A percentile compares a stretch with the other conserved stretches of the same genome.
phyloP scores from a whole-genome alignment of 2,113 vertebrate species.

The Callionymus lyra region DNA sequence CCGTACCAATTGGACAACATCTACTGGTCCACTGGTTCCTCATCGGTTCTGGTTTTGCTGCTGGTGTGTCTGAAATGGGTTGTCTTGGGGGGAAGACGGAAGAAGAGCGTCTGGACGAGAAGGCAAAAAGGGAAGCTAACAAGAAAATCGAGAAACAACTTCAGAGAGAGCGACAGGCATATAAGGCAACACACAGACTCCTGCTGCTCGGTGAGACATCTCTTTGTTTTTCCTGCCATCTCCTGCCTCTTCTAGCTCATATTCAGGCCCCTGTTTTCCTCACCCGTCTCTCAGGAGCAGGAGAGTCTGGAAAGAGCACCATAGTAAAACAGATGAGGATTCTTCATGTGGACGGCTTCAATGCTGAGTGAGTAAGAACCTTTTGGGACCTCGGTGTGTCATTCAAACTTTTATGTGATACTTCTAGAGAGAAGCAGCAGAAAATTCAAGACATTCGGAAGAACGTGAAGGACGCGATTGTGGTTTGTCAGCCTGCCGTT shows the following conservation, averaged over 20 bases:
- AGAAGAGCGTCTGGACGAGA: constrained; percentile 55
- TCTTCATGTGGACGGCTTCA: constrained; percentile 96
- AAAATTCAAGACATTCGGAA: constrained; percentile 56
- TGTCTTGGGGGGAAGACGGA: constrained; percentile 58
- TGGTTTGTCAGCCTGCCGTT: constrained; percentile 46
- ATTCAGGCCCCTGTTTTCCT: not conserved
- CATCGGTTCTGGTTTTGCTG: not conserved
- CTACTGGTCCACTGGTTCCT: no score
- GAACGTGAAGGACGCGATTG: constrained; percentile 55
- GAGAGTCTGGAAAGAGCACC: constrained; percentile 97
- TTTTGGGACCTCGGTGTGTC: not conserved
- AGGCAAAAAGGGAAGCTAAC: constrained; percentile 52
- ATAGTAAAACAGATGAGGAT: constrained; percentile 99
- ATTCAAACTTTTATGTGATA: not conserved
- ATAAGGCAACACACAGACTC: constrained; percentile 81
- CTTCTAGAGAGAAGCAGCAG: constrained; percentile 50
- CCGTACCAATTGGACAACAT: not conserved
- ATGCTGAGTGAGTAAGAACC: constrained; percentile 80
- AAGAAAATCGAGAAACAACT: constrained; percentile 60
- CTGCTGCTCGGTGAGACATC: constrained; percentile 75
- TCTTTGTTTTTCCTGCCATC: not conserved
- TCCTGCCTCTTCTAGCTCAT: not conserved
- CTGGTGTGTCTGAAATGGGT: constrained; percentile 35
- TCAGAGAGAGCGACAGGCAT: constrained; percentile 73
- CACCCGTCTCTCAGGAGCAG: constrained; percentile 71